Evolutionary conservation across 2,113 vertebrate species (phyloP).

Genomic region (Mustela nigripes): DNA sequence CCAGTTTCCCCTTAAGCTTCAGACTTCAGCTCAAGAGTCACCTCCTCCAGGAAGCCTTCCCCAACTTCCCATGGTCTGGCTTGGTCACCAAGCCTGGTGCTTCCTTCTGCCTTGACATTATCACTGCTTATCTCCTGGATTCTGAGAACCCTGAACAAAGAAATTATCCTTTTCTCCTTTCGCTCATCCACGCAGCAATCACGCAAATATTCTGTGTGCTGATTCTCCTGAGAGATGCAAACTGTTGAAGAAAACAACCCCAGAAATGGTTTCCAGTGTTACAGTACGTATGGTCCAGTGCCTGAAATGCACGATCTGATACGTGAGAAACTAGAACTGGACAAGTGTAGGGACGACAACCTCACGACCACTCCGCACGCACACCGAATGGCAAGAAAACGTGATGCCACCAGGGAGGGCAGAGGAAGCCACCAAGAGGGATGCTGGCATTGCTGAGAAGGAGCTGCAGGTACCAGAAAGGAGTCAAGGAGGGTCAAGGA

Average conservation of each 20-base stretch:
- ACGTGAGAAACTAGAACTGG: not conserved
- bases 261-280: not conserved
- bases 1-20: not conserved
- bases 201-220: not conserved
- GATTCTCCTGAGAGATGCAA: not conserved
- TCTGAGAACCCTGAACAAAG: constrained; percentile 14
- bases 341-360: not conserved
- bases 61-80: not conserved
- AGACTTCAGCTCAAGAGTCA: not conserved
- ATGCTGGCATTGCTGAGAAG: not conserved
- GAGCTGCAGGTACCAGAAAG: not conserved
- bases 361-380: fast-evolving
- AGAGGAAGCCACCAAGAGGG: not conserved
- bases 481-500: not conserved
- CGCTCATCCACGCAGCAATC: not conserved
- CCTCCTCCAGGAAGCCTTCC: not conserved
- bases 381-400: not conserved
- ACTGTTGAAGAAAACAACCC: not conserved
- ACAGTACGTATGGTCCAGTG: not conserved
- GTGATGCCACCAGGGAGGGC: too few relatives aligned
- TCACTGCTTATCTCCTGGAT: not conserved
- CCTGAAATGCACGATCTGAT: not conserved
- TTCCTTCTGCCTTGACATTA: not conserved
- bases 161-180: not conserved
- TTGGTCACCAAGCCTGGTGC: not conserved